phyloP scores from a whole-genome alignment of 2,888 invertebrate species.

The Amblyjoppa fuscipennis region DNA sequence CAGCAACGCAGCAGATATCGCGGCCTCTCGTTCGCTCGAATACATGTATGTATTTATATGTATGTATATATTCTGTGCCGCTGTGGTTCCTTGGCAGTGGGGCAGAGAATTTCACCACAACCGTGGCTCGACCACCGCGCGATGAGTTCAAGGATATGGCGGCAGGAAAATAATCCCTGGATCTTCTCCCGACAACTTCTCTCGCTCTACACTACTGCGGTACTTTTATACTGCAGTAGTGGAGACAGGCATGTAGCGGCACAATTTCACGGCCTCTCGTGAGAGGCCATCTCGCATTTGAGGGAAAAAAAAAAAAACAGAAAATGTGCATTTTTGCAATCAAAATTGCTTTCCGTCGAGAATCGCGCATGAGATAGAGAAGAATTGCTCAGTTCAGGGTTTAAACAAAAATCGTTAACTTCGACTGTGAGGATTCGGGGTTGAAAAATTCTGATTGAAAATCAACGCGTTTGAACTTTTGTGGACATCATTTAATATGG shows the following conservation, averaged over 20 bases:
- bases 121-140: conserved; percentile 19
- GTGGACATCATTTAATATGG: too few species aligned
- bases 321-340: not conserved
- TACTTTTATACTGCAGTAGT: conserved; percentile 42
- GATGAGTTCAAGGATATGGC: conserved; percentile 50
- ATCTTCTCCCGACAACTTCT: conserved; percentile 36
- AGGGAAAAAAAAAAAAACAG: not conserved
- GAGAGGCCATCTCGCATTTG: not conserved
- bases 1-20: conserved; percentile 30
- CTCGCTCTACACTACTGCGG: conserved; percentile 34
- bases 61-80: conserved; percentile 1
- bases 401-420: not conserved
- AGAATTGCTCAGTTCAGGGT: not conserved
- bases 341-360: not conserved
- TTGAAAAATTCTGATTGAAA: too few species aligned
- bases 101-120: conserved; percentile 38
- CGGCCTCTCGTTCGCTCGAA: conserved; percentile 24
- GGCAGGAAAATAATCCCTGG: conserved; percentile 47
- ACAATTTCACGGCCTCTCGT: conserved; percentile 13
- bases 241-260: not conserved
- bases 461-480: too few species aligned
- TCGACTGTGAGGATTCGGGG: not conserved
- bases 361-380: not conserved
- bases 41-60: conserved; percentile 11
- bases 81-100: conserved; percentile 21